Base-by-base conservation (phyloP, 2,113 vertebrate genomes). In the Syngnathus floridae region DNA sequence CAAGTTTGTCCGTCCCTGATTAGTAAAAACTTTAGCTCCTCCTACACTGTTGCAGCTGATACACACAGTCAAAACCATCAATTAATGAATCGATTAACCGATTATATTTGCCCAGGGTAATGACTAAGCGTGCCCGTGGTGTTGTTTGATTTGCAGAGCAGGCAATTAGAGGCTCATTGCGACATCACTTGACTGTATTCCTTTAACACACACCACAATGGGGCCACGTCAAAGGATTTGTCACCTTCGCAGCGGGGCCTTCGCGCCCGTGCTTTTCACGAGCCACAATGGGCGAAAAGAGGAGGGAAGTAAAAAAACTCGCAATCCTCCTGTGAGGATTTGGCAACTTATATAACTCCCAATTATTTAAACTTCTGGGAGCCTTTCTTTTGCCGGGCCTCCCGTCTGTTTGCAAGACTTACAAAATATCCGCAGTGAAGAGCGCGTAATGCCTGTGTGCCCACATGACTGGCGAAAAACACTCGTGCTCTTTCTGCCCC, bases 291-390 rank as follows among this genome's bases (percentile, higher is more conserved):
- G 90, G 83, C 75, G 65, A 67, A 84, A 79, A 72, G 71, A 41
- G 40, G 40, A 41, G 73, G 62, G 72, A 38, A 52, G 80, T 58
- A 48, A 52, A 78, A 79, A 78, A 86, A 81, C 80, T 81, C 87
- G 75, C 89, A 91, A 90, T 88, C 90, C 90, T 89, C 88, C 85
- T 70, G 87, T 87, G 90, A 90, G 90, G 90, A 91, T 92, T 92
- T 90, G 82, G 85, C 84, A 89, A 91, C 89, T 92, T 91, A 90
- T 91, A 90, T 90, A 92, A 92, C 90, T 84, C 89, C 90, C 91
- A 92, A 92, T 92, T 92, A 92, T 90, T 86, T 90, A 89, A 90
- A 91, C 81, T 84, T 73, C 82, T 85, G 83, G 84, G 88, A 87
- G 88, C 81, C 84, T 84, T 76, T 38, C 38, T 84, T 79, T 79